phyloP scores from a whole-genome alignment of 2,888 invertebrate genomes.

The Apamea epomidion region DNA sequence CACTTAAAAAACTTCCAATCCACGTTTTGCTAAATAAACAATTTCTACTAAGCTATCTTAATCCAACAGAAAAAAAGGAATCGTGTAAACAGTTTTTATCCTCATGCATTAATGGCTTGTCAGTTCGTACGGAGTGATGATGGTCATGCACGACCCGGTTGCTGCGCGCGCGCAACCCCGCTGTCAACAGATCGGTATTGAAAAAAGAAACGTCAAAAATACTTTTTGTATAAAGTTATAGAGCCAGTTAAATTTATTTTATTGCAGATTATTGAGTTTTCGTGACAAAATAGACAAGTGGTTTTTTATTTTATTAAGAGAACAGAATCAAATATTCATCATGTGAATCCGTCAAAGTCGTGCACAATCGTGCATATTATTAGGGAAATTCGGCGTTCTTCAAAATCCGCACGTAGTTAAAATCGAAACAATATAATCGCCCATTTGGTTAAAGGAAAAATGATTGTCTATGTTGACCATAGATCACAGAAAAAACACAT shows the following conservation, averaged over 20 bases:
- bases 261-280: constrained; percentile 20
- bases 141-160: constrained; percentile 75
- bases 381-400: constrained; percentile 54
- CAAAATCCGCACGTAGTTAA: constrained; percentile 54
- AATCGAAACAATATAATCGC: constrained; percentile 54
- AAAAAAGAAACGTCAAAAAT: constrained; percentile 65
- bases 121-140: constrained; percentile 76
- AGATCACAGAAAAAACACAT: constrained; percentile 68
- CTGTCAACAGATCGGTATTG: constrained; percentile 79
- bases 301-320: constrained; percentile 40
- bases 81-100: constrained; percentile 65
- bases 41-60: constrained; percentile 58
- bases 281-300: constrained; percentile 43
- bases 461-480: constrained; percentile 55
- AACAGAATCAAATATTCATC: constrained; percentile 50
- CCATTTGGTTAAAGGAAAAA: constrained; percentile 56
- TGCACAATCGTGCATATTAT: constrained; percentile 42
- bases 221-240: constrained; percentile 37
- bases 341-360: constrained; percentile 39
- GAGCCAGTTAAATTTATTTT: constrained; percentile 19
- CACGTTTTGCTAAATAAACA: constrained; percentile 49
- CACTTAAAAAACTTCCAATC: constrained; percentile 24
- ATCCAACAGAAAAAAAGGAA: constrained; percentile 46
- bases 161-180: constrained; percentile 70
- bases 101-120: constrained; percentile 84